These are phyloP conservation scores for Helicorthomorpha holstii DNA, from an alignment of 1,140 invertebrate species.

Conservation along the genomic window DNA sequence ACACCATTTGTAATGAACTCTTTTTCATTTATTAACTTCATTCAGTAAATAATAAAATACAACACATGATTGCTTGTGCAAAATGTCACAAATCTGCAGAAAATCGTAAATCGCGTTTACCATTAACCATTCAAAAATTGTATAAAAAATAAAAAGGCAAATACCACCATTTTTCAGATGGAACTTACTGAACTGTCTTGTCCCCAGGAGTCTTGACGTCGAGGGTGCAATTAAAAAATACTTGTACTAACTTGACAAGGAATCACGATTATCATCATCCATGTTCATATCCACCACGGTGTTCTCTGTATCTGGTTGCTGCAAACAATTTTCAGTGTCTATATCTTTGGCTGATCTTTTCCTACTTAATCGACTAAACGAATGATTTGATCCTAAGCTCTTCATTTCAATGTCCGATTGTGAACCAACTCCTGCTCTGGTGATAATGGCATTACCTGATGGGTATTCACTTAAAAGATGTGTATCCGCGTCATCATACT, in stretches of 20 bases:
- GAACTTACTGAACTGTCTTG: too few relatives aligned
- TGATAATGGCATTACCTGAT: not conserved
- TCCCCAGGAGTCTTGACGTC: too few relatives aligned
- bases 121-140: too few relatives aligned
- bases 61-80: too few relatives aligned
- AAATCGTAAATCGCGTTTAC: too few relatives aligned
- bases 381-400: not conserved
- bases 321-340: constrained; percentile 1
- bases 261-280: constrained; percentile 5
- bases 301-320: not conserved
- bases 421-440: not conserved
- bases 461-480: not conserved
- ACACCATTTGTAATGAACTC: too few relatives aligned
- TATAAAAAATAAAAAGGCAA: too few relatives aligned
- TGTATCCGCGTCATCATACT: not conserved
- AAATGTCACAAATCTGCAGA: too few relatives aligned
- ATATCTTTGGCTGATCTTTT: constrained; percentile 1
- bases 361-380: not conserved
- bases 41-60: too few relatives aligned
- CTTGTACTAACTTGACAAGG: constrained; percentile 6
- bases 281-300: constrained; percentile 1
- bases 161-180: too few relatives aligned
- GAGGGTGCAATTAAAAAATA: too few relatives aligned
- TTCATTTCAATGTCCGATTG: not conserved
- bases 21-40: too few relatives aligned